These are phyloP conservation scores for Luperina testacea DNA, from an alignment of 2,888 invertebrate species.

Conservation along the genomic window DNA sequence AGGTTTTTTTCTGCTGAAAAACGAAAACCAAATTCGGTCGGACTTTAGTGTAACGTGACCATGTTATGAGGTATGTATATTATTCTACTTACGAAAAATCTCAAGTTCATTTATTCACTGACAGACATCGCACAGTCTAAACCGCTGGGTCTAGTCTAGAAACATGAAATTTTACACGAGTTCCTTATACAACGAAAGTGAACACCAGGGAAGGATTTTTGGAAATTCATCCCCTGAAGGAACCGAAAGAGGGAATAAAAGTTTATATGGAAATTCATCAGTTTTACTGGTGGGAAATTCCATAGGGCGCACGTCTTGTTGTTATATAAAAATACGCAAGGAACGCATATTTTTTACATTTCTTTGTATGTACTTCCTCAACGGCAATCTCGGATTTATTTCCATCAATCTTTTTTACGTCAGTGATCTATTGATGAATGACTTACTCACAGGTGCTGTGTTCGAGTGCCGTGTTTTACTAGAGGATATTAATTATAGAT, in stretches of 20 bases:
- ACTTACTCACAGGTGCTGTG: conserved; percentile 12
- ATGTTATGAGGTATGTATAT: background rate
- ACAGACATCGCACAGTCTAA: background rate
- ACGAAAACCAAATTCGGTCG: background rate
- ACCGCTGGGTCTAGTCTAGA: background rate
- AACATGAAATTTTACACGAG: background rate
- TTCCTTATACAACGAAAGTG: background rate
- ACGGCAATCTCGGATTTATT: conserved; percentile 1
- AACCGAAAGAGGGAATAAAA: background rate
- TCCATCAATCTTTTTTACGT: conserved; percentile 47
- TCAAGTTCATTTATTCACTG: background rate
- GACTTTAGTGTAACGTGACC: background rate
- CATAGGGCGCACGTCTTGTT: background rate
- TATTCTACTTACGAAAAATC: background rate
- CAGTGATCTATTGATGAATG: conserved; percentile 49
- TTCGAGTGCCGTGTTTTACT: background rate
- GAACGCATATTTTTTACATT: background rate
- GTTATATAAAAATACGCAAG: background rate
- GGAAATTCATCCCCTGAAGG: background rate
- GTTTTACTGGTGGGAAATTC: background rate
- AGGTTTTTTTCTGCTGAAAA: background rate
- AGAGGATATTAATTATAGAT: conserved; percentile 18
- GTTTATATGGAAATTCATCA: no score
- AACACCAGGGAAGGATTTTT: background rate
- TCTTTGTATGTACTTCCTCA: background rate